phyloP scores from a whole-genome alignment of 2,113 vertebrate genomes.

The Sitta europaea region DNA sequence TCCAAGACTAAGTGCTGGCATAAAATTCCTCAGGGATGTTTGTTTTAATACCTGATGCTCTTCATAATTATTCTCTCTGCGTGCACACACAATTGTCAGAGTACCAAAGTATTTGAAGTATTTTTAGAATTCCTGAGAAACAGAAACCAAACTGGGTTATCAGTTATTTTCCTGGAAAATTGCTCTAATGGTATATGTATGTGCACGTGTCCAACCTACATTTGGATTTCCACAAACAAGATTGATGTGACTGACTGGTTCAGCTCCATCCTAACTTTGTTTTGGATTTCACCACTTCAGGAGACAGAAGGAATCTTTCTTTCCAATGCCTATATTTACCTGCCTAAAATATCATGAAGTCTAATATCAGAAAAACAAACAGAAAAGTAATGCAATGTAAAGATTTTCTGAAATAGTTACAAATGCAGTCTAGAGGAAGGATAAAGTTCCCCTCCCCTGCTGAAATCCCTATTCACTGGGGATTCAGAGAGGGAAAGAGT shows the following conservation, averaged over 20 bases:
- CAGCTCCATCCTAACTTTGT: neutral
- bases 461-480: neutral
- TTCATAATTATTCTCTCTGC: neutral
- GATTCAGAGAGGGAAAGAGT: neutral
- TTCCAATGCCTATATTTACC: neutral
- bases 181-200: neutral
- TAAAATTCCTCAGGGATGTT: neutral
- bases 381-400: neutral
- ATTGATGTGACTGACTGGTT: neutral
- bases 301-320: neutral
- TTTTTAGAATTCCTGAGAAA: neutral
- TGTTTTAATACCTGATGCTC: neutral
- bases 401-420: constrained; percentile 1
- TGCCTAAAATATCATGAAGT: neutral
- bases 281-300: neutral
- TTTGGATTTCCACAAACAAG: neutral
- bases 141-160: neutral
- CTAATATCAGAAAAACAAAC: constrained; percentile 14
- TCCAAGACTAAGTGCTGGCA: neutral
- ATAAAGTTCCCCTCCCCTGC: neutral
- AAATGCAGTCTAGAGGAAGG: neutral
- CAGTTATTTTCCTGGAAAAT: neutral
- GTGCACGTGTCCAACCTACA: neutral
- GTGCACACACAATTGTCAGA: neutral
- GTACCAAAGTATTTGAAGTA: neutral